These are phyloP conservation scores for Dascillus cervinus DNA, from an alignment of 2,888 invertebrate genomes.

Conservation along the genomic window DNA sequence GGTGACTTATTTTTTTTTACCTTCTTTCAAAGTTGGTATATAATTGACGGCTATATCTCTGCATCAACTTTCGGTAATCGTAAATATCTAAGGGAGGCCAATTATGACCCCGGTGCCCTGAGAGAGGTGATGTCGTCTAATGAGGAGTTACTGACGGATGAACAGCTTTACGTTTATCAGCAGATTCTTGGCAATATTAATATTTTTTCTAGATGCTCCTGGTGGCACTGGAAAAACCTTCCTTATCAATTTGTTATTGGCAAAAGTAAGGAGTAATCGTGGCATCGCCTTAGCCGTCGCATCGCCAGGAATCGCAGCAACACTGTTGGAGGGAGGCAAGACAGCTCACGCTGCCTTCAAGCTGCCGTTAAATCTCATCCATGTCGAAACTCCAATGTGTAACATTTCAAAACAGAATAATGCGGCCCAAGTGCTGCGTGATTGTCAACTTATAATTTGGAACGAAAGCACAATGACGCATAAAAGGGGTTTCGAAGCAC, in stretches of 20 bases:
- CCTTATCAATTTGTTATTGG: too few species aligned
- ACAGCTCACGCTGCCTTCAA: constrained; percentile 33
- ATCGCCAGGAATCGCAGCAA: constrained; percentile 39
- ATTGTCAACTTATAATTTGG: too few species aligned
- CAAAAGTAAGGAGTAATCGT: too few species aligned
- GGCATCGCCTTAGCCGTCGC: constrained; percentile 34
- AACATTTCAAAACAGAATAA: constrained; percentile 23
- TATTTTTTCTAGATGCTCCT: too few species aligned
- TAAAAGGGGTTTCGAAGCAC: too few species aligned
- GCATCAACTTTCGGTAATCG: not conserved
- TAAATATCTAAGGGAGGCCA: constrained; percentile 1
- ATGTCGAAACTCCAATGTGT: constrained; percentile 23
- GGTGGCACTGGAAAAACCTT: too few species aligned
- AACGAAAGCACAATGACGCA: too few species aligned
- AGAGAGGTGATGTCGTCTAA: not conserved
- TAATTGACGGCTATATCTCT: too few species aligned
- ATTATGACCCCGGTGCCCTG: not conserved
- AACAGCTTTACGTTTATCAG: too few species aligned
- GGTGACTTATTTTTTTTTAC: too few species aligned
- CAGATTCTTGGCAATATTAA: too few species aligned
- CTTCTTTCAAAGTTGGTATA: too few species aligned
- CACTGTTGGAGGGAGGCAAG: constrained; percentile 28
- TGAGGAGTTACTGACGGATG: constrained; percentile 1
- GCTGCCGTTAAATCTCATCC: constrained; percentile 25
- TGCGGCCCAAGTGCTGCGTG: constrained; percentile 25